phyloP scores from a whole-genome alignment of 2,113 vertebrate species.

The Oreocharis arfaki region DNA sequence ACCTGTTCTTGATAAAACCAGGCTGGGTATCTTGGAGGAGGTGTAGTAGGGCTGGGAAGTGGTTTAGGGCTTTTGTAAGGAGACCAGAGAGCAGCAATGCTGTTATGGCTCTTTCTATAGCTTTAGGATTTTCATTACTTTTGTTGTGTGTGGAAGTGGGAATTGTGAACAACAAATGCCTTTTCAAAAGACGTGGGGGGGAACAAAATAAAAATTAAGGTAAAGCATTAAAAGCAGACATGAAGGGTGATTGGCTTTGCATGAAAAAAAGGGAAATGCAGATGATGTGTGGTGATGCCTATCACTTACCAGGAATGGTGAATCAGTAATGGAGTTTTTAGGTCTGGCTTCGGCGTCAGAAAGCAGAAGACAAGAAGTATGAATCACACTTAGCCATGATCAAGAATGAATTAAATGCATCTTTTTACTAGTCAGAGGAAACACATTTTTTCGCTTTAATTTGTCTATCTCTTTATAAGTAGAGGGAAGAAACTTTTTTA shows the following conservation, averaged over 20 bases:
- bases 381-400: neutral
- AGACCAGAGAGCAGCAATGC: too few relatives aligned
- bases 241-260: neutral
- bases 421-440: neutral
- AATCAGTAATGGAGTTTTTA: neutral
- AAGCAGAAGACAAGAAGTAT: neutral
- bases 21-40: neutral
- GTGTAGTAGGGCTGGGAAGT: neutral
- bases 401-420: neutral
- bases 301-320: neutral
- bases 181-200: neutral
- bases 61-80: neutral
- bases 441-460: rapidly evolving
- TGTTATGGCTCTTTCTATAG: rapidly evolving
- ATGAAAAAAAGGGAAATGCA: neutral
- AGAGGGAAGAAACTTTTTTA: neutral
- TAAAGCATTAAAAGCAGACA: neutral
- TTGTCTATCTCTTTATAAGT: neutral
- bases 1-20: neutral
- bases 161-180: neutral
- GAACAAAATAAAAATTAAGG: neutral
- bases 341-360: neutral
- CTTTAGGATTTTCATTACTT: neutral
- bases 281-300: neutral
- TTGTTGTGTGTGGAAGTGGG: neutral